A percentile compares a stretch with the other conserved stretches of the same genome.
Conservation (phyloP, 92 coral and sea anemone genomes). For the Porites cylindrica region DNA sequence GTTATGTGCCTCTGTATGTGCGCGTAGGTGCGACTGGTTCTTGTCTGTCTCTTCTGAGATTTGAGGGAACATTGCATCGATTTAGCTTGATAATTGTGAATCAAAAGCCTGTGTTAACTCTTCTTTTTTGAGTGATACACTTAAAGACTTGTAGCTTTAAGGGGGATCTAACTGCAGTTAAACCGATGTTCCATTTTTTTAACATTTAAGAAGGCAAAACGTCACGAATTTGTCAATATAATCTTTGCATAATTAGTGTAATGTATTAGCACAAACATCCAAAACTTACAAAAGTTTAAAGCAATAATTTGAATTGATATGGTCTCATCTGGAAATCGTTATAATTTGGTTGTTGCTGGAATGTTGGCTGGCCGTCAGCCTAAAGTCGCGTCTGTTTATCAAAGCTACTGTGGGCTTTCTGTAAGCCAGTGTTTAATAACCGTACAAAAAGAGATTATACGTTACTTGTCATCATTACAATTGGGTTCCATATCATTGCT, state of each 20-base stretch:
- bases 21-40: too few species aligned
- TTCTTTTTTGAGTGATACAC: too few species aligned
- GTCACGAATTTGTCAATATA: too few species aligned
- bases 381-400: slow-evolving; percentile 14
- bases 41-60: too few species aligned
- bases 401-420: slow-evolving; percentile 19
- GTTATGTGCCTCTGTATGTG: too few species aligned
- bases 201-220: too few species aligned
- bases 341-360: not conserved
- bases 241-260: not conserved
- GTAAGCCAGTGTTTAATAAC: slow-evolving; percentile 21
- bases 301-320: not conserved
- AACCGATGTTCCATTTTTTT: too few species aligned
- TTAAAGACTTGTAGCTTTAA: too few species aligned
- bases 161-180: too few species aligned
- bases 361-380: slow-evolving; percentile 41
- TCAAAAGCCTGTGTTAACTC: too few species aligned
- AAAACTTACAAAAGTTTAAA: not conserved
- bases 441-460: not conserved
- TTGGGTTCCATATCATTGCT: not conserved
- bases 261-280: not conserved
- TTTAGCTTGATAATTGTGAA: too few species aligned
- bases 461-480: not conserved
- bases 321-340: not conserved
- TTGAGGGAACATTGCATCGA: too few species aligned